Evolutionary conservation across 2,888 invertebrate genomes (phyloP).

Genomic region (Conops quadrifasciatus): DNA sequence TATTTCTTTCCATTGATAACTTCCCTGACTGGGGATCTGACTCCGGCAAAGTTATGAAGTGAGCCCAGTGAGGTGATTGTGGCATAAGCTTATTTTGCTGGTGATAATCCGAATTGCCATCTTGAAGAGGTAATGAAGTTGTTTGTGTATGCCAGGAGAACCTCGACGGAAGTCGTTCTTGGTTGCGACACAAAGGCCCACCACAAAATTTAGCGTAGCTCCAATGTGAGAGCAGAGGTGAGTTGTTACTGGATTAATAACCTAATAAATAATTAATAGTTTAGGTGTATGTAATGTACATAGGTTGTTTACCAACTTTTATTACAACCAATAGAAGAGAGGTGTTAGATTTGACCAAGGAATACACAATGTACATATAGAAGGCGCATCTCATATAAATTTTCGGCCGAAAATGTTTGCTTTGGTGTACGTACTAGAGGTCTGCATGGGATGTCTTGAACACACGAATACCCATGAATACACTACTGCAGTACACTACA

Average conservation of each 20-base stretch:
- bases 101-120: not conserved
- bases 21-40: not conserved
- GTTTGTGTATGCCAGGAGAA: not conserved
- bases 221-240: not conserved
- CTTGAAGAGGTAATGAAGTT: not conserved
- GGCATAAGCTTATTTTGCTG: not conserved
- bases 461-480: too few species aligned
- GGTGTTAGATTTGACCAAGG: constrained; percentile 3
- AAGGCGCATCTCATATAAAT: too few species aligned
- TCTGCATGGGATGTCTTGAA: too few species aligned
- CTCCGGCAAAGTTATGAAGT: not conserved
- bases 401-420: too few species aligned
- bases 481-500: too few species aligned
- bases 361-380: too few species aligned
- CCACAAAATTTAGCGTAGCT: not conserved
- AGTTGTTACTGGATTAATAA: not conserved
- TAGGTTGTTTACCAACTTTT: not conserved
- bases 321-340: not conserved
- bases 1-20: not conserved
- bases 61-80: not conserved
- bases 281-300: not conserved
- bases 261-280: not conserved
- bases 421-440: too few species aligned
- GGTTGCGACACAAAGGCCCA: not conserved
- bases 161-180: not conserved